Conservation (phyloP, 2,888 invertebrate genomes). For the Blastobasis lacticolella region DNA sequence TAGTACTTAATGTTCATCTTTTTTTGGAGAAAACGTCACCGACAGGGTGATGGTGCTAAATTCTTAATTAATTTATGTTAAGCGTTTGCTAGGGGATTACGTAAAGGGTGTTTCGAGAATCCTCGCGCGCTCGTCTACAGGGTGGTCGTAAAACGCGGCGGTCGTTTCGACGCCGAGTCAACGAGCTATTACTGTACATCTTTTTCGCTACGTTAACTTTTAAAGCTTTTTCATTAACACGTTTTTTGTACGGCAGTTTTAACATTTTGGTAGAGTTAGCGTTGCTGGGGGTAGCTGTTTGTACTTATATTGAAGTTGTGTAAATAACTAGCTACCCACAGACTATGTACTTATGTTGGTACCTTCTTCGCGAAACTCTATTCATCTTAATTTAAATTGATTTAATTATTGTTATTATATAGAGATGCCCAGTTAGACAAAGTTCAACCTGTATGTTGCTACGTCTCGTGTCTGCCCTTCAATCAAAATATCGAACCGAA, state of each 20-base stretch:
- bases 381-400: too few relatives aligned
- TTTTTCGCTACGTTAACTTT: conserved; percentile 53
- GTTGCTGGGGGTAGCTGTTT: not conserved
- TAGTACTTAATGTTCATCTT: conserved; percentile 37
- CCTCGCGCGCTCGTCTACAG: conserved; percentile 19
- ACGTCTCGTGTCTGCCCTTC: too few relatives aligned
- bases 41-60: conserved; percentile 60
- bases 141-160: conserved; percentile 37
- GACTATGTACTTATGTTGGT: too few relatives aligned
- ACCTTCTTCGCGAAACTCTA: too few relatives aligned
- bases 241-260: conserved; percentile 18
- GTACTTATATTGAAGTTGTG: too few relatives aligned
- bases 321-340: too few relatives aligned
- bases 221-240: conserved; percentile 30
- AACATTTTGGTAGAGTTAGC: conserved; percentile 26
- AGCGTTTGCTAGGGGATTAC: conserved; percentile 43
- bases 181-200: conserved; percentile 34
- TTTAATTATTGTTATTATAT: too few relatives aligned
- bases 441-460: too few relatives aligned
- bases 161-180: conserved; percentile 38
- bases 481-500: too few relatives aligned
- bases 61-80: conserved; percentile 72
- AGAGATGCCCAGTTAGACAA: too few relatives aligned
- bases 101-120: conserved; percentile 46
- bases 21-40: conserved; percentile 47